Conservation (phyloP, 2,113 vertebrate genomes). For the Piprites chloris region DNA sequence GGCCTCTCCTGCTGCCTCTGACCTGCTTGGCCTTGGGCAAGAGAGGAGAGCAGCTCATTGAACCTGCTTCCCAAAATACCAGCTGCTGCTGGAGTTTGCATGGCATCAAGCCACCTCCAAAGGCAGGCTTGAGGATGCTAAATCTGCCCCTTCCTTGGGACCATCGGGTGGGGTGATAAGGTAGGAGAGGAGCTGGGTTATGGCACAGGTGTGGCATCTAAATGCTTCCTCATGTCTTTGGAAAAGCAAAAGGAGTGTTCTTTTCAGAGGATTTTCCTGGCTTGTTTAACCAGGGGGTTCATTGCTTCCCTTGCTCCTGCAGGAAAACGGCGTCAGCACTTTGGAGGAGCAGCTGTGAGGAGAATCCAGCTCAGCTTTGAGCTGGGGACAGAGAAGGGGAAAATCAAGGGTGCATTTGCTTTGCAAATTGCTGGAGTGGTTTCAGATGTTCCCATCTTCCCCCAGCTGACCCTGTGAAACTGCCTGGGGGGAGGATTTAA, state of each 20-base stretch:
- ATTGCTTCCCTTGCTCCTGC: not conserved
- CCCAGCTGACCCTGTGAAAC: not conserved
- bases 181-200: accelerated
- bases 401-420: not conserved
- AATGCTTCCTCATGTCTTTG: not conserved
- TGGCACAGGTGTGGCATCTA: not conserved
- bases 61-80: not conserved
- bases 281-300: not conserved
- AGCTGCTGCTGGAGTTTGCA: not conserved
- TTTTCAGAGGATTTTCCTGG: not conserved
- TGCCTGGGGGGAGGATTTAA: not conserved
- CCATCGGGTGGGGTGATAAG: accelerated
- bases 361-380: not conserved
- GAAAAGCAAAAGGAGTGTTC: not conserved
- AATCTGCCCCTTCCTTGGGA: not conserved
- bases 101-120: accelerated
- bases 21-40: not conserved
- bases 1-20: not conserved
- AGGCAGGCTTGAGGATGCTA: not conserved
- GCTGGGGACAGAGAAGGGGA: conserved; percentile 9
- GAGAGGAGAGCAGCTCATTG: not conserved
- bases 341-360: not conserved
- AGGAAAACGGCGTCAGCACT: not conserved
- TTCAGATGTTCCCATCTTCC: not conserved
- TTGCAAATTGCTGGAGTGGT: conserved; percentile 12